phyloP scores from a whole-genome alignment of 2,888 invertebrate genomes.

The Cosmopolites sordidus region DNA sequence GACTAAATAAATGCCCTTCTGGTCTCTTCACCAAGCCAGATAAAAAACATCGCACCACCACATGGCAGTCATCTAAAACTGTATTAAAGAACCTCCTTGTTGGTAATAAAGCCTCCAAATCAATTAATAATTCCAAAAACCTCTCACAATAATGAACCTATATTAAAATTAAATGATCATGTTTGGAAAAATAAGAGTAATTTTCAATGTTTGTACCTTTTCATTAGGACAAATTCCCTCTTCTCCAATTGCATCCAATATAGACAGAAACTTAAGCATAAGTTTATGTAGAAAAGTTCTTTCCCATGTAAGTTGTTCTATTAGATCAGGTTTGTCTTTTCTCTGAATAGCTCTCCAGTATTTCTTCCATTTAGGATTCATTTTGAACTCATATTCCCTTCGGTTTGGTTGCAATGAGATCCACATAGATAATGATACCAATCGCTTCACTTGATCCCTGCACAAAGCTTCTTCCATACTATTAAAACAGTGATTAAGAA shows the following conservation, averaged over 20 bases:
- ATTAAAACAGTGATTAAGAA: constrained; percentile 94
- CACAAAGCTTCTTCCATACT: constrained; percentile 95
- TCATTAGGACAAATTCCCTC: constrained; percentile 58
- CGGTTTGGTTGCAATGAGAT: constrained; percentile 77
- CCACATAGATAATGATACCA: constrained; percentile 95
- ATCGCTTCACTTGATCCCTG: constrained; percentile 79
- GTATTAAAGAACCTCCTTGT: constrained; percentile 96
- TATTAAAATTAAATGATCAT: too few species aligned
- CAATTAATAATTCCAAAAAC: constrained; percentile 92
- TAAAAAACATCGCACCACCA: constrained; percentile 85
- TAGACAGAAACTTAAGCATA: constrained; percentile 81
- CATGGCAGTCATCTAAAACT: constrained; percentile 89
- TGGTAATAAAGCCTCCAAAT: constrained; percentile 90
- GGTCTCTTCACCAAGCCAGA: constrained; percentile 67
- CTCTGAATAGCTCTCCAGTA: constrained; percentile 88
- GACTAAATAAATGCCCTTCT: constrained; percentile 87
- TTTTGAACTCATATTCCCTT: constrained; percentile 80
- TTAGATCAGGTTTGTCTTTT: constrained; percentile 68
- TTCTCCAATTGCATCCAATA: constrained; percentile 70
- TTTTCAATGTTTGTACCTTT: constrained; percentile 44
- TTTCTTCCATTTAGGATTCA: constrained; percentile 85
- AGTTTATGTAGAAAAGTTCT: constrained; percentile 78
- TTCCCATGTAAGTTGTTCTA: constrained; percentile 76
- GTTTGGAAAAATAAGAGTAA: background rate
- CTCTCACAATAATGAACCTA: constrained; percentile 84